Percentiles rank a stretch among this genome's conserved stretches.
phyloP scores from a whole-genome alignment of 1,140 invertebrate species.

The Drosophila ogumai region DNA sequence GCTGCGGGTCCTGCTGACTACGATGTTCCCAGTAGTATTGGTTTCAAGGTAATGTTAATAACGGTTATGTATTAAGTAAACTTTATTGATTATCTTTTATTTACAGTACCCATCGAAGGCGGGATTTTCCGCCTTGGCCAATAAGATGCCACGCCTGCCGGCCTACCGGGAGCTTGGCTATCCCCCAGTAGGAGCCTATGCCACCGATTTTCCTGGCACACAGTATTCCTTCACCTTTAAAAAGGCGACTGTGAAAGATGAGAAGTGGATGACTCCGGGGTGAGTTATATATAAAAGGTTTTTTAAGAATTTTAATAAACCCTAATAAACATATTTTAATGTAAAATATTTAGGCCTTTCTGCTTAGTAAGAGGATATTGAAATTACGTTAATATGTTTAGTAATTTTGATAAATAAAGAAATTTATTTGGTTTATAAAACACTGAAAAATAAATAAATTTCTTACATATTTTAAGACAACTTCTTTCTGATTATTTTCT shows the following conservation, averaged over 20 bases:
- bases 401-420: no score
- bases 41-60: conserved; percentile 41
- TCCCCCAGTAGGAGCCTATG: conserved; percentile 66
- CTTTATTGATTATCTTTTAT: no score
- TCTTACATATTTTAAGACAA: neutral
- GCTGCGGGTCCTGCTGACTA: conserved; percentile 60
- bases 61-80: no score
- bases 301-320: neutral
- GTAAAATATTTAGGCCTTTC: neutral
- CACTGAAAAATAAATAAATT: neutral
- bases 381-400: no score
- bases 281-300: conserved; percentile 16
- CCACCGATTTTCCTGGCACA: conserved; percentile 16
- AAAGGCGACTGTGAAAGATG: conserved; percentile 1
- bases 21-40: conserved; percentile 30
- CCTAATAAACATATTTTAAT: neutral
- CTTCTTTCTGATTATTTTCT: neutral
- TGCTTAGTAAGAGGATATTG: no score
- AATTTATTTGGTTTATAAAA: no score
- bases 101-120: conserved; percentile 68
- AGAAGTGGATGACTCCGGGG: conserved; percentile 72
- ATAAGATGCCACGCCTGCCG: conserved; percentile 64
- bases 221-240: conserved; percentile 53
- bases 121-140: conserved; percentile 72
- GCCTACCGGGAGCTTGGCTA: conserved; percentile 4